Evolutionary conservation across 1,140 invertebrate genomes (phyloP).

Genomic region (Euwallacea fornicatus): DNA sequence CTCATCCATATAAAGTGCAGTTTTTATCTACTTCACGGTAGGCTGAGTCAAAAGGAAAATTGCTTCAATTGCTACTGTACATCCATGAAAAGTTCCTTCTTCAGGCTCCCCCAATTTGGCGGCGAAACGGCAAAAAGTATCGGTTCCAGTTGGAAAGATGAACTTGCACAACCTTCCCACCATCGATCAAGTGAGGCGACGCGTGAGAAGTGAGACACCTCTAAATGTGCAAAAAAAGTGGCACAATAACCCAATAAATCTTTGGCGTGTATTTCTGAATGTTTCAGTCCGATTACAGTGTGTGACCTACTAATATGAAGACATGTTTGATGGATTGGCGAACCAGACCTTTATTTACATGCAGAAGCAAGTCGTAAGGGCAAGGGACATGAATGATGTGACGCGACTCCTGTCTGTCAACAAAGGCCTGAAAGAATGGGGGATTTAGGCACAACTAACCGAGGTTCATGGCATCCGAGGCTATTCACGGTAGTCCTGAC

Average conservation of each 20-base stretch:
- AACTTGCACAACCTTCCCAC: slow-evolving; percentile 5
- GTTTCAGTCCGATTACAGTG: slow-evolving; percentile 27
- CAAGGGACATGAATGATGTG: neutral
- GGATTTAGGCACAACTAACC: too few species aligned
- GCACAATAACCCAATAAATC: slow-evolving; percentile 34
- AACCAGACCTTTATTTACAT: slow-evolving; percentile 1
- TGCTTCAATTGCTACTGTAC: too few species aligned
- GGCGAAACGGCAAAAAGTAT: too few species aligned
- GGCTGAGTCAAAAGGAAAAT: too few species aligned
- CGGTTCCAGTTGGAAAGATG: too few species aligned
- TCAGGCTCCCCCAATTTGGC: too few species aligned
- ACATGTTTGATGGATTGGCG: slow-evolving; percentile 27
- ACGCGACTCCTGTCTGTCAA: neutral
- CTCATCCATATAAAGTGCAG: slow-evolving; percentile 11
- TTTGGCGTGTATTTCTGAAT: slow-evolving; percentile 29
- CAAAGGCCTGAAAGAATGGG: too few species aligned
- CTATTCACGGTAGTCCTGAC: too few species aligned
- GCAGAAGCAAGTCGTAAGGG: neutral
- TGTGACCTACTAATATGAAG: slow-evolving; percentile 32
- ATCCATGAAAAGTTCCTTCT: too few species aligned
- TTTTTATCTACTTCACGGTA: neutral
- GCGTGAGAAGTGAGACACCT: slow-evolving; percentile 4
- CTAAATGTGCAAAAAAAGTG: slow-evolving; percentile 23
- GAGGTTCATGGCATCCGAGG: too few species aligned
- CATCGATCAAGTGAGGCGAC: slow-evolving; percentile 22